These are phyloP conservation scores for Vannuccia rotundouncinata DNA, from an alignment of 2,888 invertebrate species.

Conservation along the genomic window DNA sequence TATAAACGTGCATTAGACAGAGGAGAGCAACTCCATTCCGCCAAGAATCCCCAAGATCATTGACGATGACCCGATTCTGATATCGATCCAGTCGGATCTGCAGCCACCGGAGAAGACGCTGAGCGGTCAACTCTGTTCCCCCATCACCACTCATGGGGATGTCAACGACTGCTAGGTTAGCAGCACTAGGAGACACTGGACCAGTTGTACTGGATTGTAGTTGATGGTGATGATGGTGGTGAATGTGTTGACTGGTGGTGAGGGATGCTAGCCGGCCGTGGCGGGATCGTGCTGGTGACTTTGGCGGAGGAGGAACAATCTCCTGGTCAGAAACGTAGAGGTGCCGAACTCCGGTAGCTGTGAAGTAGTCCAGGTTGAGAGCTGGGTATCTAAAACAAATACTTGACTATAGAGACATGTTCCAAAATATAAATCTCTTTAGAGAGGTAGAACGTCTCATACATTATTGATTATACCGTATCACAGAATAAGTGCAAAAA, in stretches of 20 bases:
- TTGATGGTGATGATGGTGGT: not conserved
- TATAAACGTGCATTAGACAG: constrained; percentile 34
- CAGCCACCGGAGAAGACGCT: constrained; percentile 33
- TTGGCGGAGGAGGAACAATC: not conserved
- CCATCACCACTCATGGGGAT: not conserved
- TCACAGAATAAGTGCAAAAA: too few species aligned
- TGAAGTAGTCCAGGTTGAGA: constrained; percentile 14
- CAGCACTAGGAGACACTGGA: not conserved
- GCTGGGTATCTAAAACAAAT: not conserved
- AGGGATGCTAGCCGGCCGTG: not conserved
- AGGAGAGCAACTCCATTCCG: constrained; percentile 25
- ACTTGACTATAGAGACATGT: too few species aligned
- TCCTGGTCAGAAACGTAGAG: not conserved
- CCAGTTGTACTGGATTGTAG: not conserved
- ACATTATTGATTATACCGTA: too few species aligned
- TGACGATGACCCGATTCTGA: constrained; percentile 17
- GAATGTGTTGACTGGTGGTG: not conserved
- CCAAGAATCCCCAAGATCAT: constrained; percentile 28
- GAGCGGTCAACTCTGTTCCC: not conserved
- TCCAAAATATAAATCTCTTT: too few species aligned
- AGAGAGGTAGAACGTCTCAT: too few species aligned
- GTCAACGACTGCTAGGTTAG: not conserved
- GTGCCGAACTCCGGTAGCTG: not conserved
- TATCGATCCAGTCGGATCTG: constrained; percentile 34
- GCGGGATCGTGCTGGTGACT: not conserved